Percentiles rank a stretch among this genome's conserved stretches.
Evolutionary conservation across 2,113 vertebrate genomes (phyloP).

Genomic region (Lichenostomus cassidix): DNA sequence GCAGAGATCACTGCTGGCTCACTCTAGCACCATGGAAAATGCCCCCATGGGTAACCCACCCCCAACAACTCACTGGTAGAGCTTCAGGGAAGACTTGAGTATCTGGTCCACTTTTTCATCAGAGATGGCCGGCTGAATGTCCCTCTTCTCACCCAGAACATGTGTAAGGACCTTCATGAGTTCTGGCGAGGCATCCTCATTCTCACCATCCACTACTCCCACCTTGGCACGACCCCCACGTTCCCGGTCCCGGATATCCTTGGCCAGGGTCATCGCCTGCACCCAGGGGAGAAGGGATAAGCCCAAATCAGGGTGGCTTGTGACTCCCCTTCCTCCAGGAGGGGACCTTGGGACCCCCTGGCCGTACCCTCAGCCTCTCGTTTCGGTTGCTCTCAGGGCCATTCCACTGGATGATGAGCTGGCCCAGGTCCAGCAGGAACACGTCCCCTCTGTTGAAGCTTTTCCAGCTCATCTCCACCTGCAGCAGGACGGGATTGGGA

Average conservation of each 20-base stretch:
- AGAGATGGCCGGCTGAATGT: conserved; percentile 71
- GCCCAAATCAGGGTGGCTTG: rapidly evolving
- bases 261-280: conserved; percentile 85
- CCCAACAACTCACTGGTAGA: conserved; percentile 82
- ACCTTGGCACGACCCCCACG: conserved; percentile 82
- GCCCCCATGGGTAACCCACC: rapidly evolving
- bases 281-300: neutral
- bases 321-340: neutral
- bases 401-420: conserved; percentile 88
- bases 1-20: neutral
- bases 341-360: neutral
- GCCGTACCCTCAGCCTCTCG: conserved; percentile 81
- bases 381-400: conserved; percentile 82
- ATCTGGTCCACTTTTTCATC: conserved; percentile 80
- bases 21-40: neutral
- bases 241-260: conserved; percentile 88
- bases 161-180: conserved; percentile 80
- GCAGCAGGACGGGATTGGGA: neutral
- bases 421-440: conserved; percentile 87
- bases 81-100: conserved; percentile 77
- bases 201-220: conserved; percentile 80
- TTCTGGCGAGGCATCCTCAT: conserved; percentile 60
- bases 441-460: conserved; percentile 88
- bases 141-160: conserved; percentile 71
- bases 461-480: conserved; percentile 88